phyloP scores from a whole-genome alignment of 2,113 vertebrate genomes.

The Loxodonta africana region DNA sequence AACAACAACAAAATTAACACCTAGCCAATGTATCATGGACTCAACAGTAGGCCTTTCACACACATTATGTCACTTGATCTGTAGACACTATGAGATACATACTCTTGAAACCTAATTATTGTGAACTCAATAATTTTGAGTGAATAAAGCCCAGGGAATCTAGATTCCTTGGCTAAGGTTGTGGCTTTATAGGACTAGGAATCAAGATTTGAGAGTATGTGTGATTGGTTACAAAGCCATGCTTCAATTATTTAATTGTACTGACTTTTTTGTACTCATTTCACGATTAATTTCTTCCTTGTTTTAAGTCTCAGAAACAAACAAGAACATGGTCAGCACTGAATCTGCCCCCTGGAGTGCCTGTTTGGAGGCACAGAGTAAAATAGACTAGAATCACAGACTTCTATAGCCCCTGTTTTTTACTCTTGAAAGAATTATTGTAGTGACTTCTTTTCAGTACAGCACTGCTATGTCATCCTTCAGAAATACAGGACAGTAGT shows the following conservation, averaged over 20 bases:
- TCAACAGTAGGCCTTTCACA: neutral
- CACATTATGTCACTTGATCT: neutral
- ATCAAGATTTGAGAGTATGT: neutral
- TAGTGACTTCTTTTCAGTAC: neutral
- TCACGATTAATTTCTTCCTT: neutral
- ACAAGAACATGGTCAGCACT: neutral
- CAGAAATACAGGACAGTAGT: neutral
- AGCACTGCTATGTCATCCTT: neutral
- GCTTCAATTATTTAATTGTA: neutral
- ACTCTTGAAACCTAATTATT: neutral
- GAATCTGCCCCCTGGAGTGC: neutral
- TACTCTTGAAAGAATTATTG: neutral
- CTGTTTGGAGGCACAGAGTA: neutral
- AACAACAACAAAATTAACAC: neutral
- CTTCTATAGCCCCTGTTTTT: neutral
- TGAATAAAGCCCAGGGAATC: neutral
- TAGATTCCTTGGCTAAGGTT: neutral
- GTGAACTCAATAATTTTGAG: no score
- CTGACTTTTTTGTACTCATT: neutral
- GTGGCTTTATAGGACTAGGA: neutral
- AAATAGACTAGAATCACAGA: neutral
- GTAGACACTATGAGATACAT: neutral
- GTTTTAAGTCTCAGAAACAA: neutral
- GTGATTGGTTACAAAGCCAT: neutral
- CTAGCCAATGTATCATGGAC: no score